phyloP scores from a whole-genome alignment of 2,797 vertebrate species.

The Myripristis murdjan region DNA sequence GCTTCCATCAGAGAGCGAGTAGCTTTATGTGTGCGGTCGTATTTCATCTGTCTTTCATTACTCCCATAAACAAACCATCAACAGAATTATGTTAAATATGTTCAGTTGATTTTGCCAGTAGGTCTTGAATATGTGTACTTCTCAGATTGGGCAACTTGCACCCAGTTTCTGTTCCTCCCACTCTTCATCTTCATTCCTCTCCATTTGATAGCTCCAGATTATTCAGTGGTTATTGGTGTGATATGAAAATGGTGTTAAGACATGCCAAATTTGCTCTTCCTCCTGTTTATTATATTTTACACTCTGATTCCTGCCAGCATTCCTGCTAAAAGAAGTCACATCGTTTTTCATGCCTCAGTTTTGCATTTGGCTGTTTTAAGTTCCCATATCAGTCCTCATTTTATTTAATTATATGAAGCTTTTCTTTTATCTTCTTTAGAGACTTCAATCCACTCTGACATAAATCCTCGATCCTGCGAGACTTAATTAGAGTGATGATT shows the following conservation, averaged over 20 bases:
- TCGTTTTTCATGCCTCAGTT: not conserved
- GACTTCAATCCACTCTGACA: not conserved
- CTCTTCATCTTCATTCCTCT: conserved; percentile 7
- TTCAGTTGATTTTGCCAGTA: not conserved
- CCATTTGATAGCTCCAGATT: not conserved
- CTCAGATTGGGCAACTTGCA: not conserved
- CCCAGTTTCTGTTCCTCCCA: not conserved
- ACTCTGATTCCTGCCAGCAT: not conserved
- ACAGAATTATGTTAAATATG: conserved; percentile 10
- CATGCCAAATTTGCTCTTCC: conserved; percentile 1
- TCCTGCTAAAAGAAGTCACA: not conserved
- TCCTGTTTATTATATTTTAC: not conserved
- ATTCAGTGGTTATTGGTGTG: not conserved
- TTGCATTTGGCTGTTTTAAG: too few species aligned
- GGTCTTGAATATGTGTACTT: conserved; percentile 14
- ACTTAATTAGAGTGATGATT: too few species aligned
- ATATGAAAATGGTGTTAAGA: not conserved
- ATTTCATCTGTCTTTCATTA: conserved; percentile 3
- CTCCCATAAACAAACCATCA: not conserved
- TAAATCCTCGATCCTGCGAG: too few species aligned
- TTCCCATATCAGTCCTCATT: too few species aligned
- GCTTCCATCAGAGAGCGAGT: not conserved
- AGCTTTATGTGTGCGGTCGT: conserved; percentile 9
- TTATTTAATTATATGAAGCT: too few species aligned
- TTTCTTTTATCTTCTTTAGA: not conserved